These are phyloP conservation scores for Pristionchus maxplancki DNA, from an alignment of 2,888 invertebrate species.

Conservation along the genomic window DNA sequence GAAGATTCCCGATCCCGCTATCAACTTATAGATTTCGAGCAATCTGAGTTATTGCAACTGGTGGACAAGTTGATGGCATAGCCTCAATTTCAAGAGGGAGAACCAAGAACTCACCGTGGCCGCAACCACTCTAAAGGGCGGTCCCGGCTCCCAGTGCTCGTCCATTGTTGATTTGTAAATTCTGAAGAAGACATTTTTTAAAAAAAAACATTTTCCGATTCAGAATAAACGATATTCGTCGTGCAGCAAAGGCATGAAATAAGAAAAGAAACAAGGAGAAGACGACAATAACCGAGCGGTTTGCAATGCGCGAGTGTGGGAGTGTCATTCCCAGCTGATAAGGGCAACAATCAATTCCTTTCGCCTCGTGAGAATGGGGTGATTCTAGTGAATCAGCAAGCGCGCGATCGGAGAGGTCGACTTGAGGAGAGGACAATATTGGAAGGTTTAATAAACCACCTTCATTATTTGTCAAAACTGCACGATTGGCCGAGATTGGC, in stretches of 20 bases:
- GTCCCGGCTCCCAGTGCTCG: conserved; percentile 1
- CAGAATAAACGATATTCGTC: no score
- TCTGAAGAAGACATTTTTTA: no score
- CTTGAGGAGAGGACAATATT: no score
- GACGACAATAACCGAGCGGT: neutral
- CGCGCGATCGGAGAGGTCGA: neutral
- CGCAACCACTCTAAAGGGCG: neutral
- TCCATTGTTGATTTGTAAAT: no score
- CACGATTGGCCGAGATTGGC: neutral
- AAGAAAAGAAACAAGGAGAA: neutral
- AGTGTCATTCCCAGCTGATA: neutral
- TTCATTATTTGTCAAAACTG: neutral
- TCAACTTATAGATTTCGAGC: neutral
- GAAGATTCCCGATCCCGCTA: neutral
- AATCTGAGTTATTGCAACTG: no score
- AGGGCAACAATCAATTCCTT: no score
- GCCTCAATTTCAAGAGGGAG: neutral
- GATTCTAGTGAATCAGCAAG: neutral
- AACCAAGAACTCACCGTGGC: neutral
- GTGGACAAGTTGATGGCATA: no score
- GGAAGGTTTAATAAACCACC: no score
- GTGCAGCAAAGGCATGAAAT: neutral
- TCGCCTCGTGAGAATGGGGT: neutral
- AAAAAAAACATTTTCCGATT: no score
- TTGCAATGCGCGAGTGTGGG: neutral